Conservation (phyloP, 1,140 invertebrate species). For the Brachionus sp. region DNA sequence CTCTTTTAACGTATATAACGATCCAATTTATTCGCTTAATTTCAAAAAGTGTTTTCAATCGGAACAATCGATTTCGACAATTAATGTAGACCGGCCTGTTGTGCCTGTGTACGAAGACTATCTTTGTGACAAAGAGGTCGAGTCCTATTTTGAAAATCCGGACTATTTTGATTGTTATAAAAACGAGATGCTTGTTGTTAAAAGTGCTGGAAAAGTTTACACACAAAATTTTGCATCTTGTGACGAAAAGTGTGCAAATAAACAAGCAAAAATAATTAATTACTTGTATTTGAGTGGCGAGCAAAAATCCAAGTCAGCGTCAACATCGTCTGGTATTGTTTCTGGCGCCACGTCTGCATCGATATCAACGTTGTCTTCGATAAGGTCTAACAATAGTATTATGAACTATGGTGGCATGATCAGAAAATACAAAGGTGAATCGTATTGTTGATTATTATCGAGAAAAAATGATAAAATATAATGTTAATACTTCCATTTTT, state of each 20-base stretch:
- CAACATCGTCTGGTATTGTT: not conserved
- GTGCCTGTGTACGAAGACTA: slow-evolving; percentile 25
- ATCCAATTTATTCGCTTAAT: not conserved
- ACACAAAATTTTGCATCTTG: not conserved
- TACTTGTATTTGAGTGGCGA: not conserved
- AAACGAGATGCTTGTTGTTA: not conserved
- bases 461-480: not conserved
- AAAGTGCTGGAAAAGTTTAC: not conserved
- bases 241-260: not conserved
- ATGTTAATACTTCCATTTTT: slow-evolving; percentile 13
- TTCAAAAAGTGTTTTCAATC: not conserved
- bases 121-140: slow-evolving; percentile 39
- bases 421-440: slow-evolving; percentile 26
- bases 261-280: not conserved
- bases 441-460: not conserved
- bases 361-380: not conserved
- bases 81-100: not conserved
- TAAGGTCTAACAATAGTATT: slow-evolving; percentile 24
- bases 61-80: not conserved
- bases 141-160: slow-evolving; percentile 16
- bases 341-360: not conserved
- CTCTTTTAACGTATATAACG: not conserved
- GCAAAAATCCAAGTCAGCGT: not conserved
- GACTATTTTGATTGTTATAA: not conserved
- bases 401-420: not conserved